phyloP scores from a whole-genome alignment of 2,113 vertebrate genomes.

The Conger conger region DNA sequence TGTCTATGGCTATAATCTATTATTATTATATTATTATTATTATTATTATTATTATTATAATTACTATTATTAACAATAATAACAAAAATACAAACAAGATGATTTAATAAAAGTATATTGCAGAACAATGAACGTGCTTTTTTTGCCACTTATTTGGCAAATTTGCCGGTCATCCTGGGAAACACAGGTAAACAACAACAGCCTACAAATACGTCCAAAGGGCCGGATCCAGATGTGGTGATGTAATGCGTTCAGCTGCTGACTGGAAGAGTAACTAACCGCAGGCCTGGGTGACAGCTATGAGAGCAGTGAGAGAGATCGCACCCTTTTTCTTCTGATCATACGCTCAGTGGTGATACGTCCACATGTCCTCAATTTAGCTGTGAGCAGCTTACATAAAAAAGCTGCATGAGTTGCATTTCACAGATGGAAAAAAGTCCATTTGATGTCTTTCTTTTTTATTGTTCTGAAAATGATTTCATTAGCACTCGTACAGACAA shows the following conservation, averaged over 20 bases:
- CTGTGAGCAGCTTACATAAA: too few species aligned
- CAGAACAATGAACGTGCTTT: too few species aligned
- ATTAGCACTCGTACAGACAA: neutral
- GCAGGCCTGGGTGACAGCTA: neutral
- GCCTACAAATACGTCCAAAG: neutral
- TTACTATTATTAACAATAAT: too few species aligned
- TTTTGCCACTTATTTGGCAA: too few species aligned
- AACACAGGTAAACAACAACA: too few species aligned
- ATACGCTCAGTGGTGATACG: neutral
- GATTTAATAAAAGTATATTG: too few species aligned
- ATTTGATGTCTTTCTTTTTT: neutral
- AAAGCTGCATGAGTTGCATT: neutral
- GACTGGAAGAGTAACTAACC: neutral
- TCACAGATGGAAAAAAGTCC: neutral
- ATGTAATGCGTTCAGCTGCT: neutral
- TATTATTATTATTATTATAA: too few species aligned
- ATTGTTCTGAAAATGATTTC: neutral
- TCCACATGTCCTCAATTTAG: neutral
- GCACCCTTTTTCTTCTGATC: neutral
- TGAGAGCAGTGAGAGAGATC: neutral
- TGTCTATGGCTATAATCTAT: too few species aligned
- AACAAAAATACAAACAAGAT: too few species aligned
- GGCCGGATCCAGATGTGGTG: neutral
- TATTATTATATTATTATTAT: too few species aligned
- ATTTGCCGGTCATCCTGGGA: too few species aligned